Evolutionary conservation across 1,140 invertebrate genomes (phyloP), one percentile per base, ranked within the genome.

Genomic region (Onthophagus taurus): DNA sequence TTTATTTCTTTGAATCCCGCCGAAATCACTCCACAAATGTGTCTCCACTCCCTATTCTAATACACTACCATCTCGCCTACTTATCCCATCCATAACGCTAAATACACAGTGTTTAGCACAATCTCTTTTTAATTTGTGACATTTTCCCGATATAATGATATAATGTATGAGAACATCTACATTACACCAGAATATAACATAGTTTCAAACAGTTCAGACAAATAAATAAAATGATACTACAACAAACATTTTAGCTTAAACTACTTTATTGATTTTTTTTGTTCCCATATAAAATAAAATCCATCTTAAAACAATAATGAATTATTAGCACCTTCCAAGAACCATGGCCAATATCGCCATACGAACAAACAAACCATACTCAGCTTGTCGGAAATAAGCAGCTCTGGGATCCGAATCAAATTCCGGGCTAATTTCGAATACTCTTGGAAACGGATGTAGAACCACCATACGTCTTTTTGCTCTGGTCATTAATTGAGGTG

Each of bases 311-410:
- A 13, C 8, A 12, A 37, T 47, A 37, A 16, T 16, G 7, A 35
- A 26, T 18, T 12, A 16, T 53, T 51, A 61, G 47, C 55, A 64
- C 57, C 69, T 72, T 30, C 87, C 87, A 7, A 96, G 72, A 19
- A 99, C 83, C 75, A 96, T 87, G 0, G 91, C 80, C 2, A 99
- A 70, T 1, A 99, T 66, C 2, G 96, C 93, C 97, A 99, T 99
- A 24, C 97, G 76, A 3, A 99, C 89, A 60, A 94, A 99, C 80
- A 99, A 87, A 33, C 97, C 97, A 57, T 91, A 89, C 64, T 97
- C 90, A 2, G 92, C 91, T 71, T 99, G 97, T 14, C 96, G 74
- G 73, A 99, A 99, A 67, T 99, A 99, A 1, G 94, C 96, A 2
- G 96, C 95, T 35, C 96, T 67, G 0, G 93, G 91, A 72, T 99